Evolutionary conservation across 1,140 invertebrate genomes (phyloP), one percentile per base, ranked within the genome.

Genomic region (Atta cephalotes): DNA sequence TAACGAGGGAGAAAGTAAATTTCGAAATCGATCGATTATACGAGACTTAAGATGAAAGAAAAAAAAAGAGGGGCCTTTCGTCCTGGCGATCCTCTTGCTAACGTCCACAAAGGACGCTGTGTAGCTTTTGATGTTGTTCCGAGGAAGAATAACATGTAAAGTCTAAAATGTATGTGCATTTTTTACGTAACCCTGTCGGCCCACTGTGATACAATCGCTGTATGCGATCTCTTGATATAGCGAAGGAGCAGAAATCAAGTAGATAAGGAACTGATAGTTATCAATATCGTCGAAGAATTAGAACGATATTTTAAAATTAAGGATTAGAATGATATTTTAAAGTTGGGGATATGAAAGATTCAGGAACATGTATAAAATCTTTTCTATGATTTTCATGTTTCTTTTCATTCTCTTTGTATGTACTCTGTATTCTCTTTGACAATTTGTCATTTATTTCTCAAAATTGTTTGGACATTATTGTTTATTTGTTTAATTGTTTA

Each of bases 51-150:
- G 21, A 72, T 18, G 63, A 53, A 45, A 28, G 25, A 18, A 39
- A 31, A 45, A 28, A 62, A 81, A 65, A 87, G 66, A 85, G 68
- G 82, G 86, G 78, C 87, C 88, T 87, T 90, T 88, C 86, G 86
- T 90, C 88, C 79, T 71, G 86, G 71, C 89, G 79, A 90, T 66
- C 62, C 88, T 86, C 58, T 35, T 53, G 31, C 56, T 66, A 53
- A 86, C 49, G 53, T 88, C 53, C 74, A 74, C 63, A 60, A 71
- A 62, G 31, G 31, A 76, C 31, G 10, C 35, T 39, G 3, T 63
- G 21, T 39, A 68, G 28, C 56, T 80, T 70, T 68, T 49, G 25
- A 39, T 28, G 35, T 65, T 53, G n/a, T 53, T 85, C 31, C 65
- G 76, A 56, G 63, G 39, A 56, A 56, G 53, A 89, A 58, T 74